phyloP scores from a whole-genome alignment of 2,888 invertebrate species.

The Furcula furcula region DNA sequence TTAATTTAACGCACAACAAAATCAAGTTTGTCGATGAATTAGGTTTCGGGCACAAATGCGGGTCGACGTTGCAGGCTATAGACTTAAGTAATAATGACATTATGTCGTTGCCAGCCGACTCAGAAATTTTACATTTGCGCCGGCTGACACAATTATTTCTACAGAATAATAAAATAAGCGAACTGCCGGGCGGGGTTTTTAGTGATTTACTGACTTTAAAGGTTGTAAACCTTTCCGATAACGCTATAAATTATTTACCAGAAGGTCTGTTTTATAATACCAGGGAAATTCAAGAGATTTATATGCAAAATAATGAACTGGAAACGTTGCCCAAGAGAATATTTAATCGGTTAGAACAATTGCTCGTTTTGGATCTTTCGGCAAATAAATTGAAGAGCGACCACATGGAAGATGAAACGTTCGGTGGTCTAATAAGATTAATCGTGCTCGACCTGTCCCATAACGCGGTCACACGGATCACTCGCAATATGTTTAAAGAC shows the following conservation, averaged over 20 bases:
- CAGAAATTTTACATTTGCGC: constrained; percentile 88
- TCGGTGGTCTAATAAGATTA: constrained; percentile 91
- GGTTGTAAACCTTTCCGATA: constrained; percentile 92
- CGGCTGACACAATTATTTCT: constrained; percentile 90
- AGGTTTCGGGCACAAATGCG: constrained; percentile 84
- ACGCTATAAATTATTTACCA: constrained; percentile 90
- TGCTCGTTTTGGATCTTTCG: constrained; percentile 92
- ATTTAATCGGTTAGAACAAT: constrained; percentile 92
- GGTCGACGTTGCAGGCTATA: constrained; percentile 88
- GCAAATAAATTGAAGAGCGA: constrained; percentile 93
- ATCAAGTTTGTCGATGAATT: constrained; percentile 89
- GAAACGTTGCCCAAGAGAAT: constrained; percentile 91
- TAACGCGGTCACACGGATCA: constrained; percentile 90
- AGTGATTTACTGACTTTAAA: constrained; percentile 89
- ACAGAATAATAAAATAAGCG: constrained; percentile 91
- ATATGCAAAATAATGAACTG: constrained; percentile 92
- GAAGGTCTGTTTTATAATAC: constrained; percentile 91
- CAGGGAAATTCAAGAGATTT: constrained; percentile 90
- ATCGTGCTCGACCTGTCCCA: constrained; percentile 93
- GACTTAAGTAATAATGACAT: constrained; percentile 92
- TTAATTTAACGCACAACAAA: constrained; percentile 93
- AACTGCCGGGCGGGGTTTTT: constrained; percentile 89
- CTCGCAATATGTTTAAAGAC: constrained; percentile 92
- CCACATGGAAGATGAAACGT: constrained; percentile 92
- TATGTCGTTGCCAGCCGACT: constrained; percentile 86